These are phyloP conservation scores for Malurus cyaneus DNA, from an alignment of 2,113 vertebrate species.

Conservation along the genomic window DNA sequence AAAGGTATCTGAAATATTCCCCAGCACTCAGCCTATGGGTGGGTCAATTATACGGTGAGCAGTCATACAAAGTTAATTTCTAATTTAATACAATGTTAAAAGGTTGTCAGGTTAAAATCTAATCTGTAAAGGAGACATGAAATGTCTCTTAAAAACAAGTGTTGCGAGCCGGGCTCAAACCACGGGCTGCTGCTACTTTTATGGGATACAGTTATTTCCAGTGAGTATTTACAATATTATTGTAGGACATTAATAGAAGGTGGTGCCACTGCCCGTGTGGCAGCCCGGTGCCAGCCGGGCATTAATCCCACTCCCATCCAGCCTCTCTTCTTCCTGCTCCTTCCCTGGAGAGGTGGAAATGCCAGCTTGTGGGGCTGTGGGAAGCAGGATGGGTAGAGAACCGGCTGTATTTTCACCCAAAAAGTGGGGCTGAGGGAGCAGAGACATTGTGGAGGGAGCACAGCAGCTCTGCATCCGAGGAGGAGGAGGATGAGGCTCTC, in stretches of 20 bases:
- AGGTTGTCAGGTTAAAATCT: slow-evolving; percentile 61
- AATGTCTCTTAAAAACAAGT: not conserved
- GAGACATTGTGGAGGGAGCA: not conserved
- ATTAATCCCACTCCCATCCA: not conserved
- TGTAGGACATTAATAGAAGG: not conserved
- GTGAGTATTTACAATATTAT: slow-evolving; percentile 26
- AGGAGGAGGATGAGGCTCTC: not conserved
- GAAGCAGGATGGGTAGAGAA: not conserved
- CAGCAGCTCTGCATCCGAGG: not conserved
- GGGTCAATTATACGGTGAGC: slow-evolving; percentile 3
- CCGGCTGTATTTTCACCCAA: rapidly evolving
- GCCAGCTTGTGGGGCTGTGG: rapidly evolving
- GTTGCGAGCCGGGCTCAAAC: not conserved
- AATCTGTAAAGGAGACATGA: slow-evolving; percentile 41
- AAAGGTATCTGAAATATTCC: slow-evolving; percentile 39
- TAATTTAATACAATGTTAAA: slow-evolving; percentile 60
- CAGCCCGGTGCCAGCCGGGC: not conserved
- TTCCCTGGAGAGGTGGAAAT: not conserved
- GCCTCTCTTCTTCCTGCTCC: not conserved
- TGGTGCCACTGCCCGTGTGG: not conserved
- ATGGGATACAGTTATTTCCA: not conserved
- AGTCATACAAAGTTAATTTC: slow-evolving; percentile 49
- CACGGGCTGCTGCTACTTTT: slow-evolving; percentile 24
- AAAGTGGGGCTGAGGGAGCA: rapidly evolving
- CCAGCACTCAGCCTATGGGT: not conserved